Evolutionary conservation across 2,113 vertebrate genomes (phyloP).

Genomic region (Camelus bactrianus): DNA sequence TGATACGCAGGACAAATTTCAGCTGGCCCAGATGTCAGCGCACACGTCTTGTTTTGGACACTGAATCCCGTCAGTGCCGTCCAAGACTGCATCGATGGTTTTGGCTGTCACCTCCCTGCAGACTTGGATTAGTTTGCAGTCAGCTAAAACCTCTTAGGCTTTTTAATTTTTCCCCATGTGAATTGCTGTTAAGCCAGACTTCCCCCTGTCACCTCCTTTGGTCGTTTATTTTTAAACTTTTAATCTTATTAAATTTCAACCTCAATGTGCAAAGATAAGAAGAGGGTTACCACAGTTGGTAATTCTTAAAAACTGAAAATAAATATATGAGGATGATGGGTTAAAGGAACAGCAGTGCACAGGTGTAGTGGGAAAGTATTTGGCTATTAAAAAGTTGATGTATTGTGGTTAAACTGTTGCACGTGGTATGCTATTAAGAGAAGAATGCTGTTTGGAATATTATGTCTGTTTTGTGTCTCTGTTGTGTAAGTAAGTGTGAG

Average conservation of each 20-base stretch:
- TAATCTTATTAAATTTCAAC: not conserved
- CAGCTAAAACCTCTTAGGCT: not conserved
- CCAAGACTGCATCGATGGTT: not conserved
- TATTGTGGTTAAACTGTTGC: not conserved
- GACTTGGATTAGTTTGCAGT: not conserved
- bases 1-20: not conserved
- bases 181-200: not conserved
- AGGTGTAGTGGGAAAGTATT: not conserved
- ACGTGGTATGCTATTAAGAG: not conserved
- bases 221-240: not conserved
- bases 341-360: not conserved
- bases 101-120: not conserved
- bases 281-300: not conserved
- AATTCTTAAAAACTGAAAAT: not conserved
- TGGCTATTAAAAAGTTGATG: not conserved
- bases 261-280: not conserved
- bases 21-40: not conserved
- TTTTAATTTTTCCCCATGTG: no score
- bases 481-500: not conserved
- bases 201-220: not conserved
- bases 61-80: rapidly evolving
- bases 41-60: not conserved
- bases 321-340: not conserved
- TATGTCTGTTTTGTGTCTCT: not conserved
- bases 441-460: not conserved